Evolutionary conservation across 2,113 vertebrate species (phyloP).

Genomic region (Eptatretus burgeri): DNA sequence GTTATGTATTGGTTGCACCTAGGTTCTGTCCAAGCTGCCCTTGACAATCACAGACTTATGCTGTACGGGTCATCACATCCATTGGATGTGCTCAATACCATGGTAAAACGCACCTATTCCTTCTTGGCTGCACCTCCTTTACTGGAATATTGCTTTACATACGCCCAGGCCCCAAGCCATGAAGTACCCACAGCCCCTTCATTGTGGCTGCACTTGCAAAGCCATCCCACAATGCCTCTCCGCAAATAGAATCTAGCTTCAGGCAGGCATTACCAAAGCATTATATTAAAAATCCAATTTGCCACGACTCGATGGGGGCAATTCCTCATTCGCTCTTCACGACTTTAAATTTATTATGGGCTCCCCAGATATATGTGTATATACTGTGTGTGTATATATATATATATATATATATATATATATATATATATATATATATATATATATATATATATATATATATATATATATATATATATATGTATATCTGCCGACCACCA

Average conservation of each 20-base stretch:
- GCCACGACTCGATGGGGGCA: conserved; percentile 1
- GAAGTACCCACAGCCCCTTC: conserved; percentile 1
- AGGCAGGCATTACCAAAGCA: conserved; percentile 1
- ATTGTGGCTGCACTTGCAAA: background rate
- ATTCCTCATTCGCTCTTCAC: conserved; percentile 3
- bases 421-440: too few species aligned
- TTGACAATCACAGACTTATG: background rate
- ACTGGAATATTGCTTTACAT: background rate
- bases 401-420: too few species aligned
- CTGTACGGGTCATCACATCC: background rate
- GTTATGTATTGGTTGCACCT: too few species aligned
- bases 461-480: too few species aligned
- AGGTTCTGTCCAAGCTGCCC: too few species aligned
- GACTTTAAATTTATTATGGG: conserved; percentile 2
- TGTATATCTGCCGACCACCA: too few species aligned
- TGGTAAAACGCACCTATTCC: background rate
- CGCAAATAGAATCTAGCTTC: conserved; percentile 5
- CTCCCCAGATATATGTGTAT: too few species aligned
- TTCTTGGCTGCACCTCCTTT: background rate
- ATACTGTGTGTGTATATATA: too few species aligned
- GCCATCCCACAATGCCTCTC: conserved; percentile 5
- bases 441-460: too few species aligned
- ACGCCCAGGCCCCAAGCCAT: conserved; percentile 5
- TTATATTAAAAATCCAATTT: conserved; percentile 6
- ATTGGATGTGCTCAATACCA: background rate